These are phyloP conservation scores for Haemorhous mexicanus DNA, from an alignment of 2,113 vertebrate genomes.

Conservation along the genomic window DNA sequence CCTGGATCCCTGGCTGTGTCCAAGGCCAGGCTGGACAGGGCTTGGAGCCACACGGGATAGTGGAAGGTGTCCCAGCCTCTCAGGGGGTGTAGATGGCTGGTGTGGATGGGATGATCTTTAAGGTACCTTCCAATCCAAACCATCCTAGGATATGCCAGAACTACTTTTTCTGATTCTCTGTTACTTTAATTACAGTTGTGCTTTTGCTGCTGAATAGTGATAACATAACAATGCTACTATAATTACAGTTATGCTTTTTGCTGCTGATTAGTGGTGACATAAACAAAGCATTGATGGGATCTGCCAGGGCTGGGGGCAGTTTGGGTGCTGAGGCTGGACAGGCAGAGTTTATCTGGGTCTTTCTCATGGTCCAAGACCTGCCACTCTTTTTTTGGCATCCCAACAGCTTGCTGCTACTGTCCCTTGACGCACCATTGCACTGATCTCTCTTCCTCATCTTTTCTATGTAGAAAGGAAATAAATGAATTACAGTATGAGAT, in stretches of 20 bases:
- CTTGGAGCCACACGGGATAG: not conserved
- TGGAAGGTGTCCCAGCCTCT: not conserved
- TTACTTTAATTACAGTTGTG: not conserved
- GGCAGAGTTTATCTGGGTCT: not conserved
- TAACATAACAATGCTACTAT: not conserved
- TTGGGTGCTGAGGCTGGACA: not conserved
- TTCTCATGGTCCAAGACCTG: not conserved
- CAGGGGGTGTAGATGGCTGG: not conserved
- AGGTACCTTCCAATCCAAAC: not conserved
- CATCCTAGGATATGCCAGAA: not conserved
- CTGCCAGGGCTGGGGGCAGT: not conserved
- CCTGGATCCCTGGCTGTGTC: not conserved
- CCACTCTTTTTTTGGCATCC: not conserved
- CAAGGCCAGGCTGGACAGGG: not conserved
- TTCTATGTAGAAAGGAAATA: not conserved
- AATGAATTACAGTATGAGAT: not conserved
- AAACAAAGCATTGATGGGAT: not conserved
- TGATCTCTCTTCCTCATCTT: not conserved
- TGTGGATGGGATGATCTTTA: not conserved
- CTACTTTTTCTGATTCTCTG: not conserved
- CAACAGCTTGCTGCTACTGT: not conserved
- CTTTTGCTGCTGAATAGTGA: not conserved
- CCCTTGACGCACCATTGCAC: fast-evolving
- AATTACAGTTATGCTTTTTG: not conserved
- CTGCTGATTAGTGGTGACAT: not conserved